phyloP scores from a whole-genome alignment of 2,797 vertebrate genomes.

The Champsocephalus esox region DNA sequence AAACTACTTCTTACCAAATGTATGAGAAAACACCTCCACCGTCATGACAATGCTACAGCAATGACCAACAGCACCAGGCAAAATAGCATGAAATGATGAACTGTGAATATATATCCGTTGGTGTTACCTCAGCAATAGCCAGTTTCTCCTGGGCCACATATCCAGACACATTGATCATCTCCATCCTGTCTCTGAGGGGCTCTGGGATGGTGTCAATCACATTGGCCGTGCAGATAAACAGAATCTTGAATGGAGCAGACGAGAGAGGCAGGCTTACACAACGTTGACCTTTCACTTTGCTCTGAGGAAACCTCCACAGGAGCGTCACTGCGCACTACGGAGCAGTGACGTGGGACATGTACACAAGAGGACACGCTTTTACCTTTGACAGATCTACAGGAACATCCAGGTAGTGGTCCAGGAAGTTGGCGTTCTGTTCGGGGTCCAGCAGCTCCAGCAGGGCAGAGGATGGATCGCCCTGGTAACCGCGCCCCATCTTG shows the following conservation, averaged over 20 bases:
- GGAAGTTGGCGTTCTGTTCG: constrained; percentile 96
- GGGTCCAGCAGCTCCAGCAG: constrained; percentile 96
- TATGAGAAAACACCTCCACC: background rate
- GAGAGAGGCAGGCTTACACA: background rate
- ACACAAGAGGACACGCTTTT: background rate
- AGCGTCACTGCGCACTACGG: too few relatives aligned
- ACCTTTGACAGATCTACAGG: constrained; percentile 98
- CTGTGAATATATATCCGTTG: too few relatives aligned
- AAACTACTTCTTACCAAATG: background rate
- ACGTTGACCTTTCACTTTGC: background rate
- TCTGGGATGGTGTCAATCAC: constrained; percentile 96
- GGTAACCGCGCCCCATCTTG: constrained; percentile 97
- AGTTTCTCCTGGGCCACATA: constrained; percentile 98
- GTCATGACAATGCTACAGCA: background rate
- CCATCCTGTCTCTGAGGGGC: constrained; percentile 97
- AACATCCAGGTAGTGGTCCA: constrained; percentile 98
- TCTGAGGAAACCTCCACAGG: too few relatives aligned
- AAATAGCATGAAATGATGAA: background rate
- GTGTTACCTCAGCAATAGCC: constrained; percentile 93
- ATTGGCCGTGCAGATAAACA: constrained; percentile 98
- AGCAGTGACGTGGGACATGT: too few relatives aligned
- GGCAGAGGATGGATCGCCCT: constrained; percentile 96
- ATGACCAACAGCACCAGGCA: background rate
- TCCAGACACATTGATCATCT: constrained; percentile 97
- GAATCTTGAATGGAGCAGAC: constrained; percentile 82